Percentiles rank a stretch among this genome's conserved stretches.
These are phyloP conservation scores for Araneus ventricosus DNA, from an alignment of 1,140 invertebrate genomes.

Conservation along the genomic window DNA sequence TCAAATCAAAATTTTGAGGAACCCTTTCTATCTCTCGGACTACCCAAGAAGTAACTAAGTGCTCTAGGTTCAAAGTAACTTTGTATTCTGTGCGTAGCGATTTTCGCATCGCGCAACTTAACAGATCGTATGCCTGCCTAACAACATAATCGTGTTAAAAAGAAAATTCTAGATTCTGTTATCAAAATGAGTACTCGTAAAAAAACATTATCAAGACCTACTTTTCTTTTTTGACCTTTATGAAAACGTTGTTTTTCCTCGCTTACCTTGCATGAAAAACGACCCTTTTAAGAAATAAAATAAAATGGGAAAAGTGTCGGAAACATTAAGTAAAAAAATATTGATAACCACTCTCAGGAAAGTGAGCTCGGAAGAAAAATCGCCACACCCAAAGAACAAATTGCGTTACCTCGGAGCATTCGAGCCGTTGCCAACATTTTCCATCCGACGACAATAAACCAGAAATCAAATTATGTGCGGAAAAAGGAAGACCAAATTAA, in stretches of 20 bases:
- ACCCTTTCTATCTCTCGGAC: no score
- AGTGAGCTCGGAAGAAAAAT: background rate
- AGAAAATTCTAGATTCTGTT: no score
- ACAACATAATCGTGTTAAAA: no score
- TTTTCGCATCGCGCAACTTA: no score
- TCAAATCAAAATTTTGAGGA: no score
- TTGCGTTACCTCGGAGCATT: background rate
- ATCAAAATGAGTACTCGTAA: no score
- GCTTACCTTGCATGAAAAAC: background rate
- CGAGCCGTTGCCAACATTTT: background rate
- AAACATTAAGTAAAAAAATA: background rate
- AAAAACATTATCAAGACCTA: background rate
- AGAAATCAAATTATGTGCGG: background rate
- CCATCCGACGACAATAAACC: background rate
- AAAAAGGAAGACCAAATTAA: slow-evolving; percentile 1
- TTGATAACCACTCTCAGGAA: background rate
- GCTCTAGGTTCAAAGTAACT: no score
- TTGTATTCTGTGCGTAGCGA: no score
- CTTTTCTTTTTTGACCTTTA: background rate
- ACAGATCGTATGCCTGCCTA: no score
- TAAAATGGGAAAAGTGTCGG: background rate
- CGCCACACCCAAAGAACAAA: background rate
- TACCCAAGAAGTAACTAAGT: no score
- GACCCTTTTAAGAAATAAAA: background rate
- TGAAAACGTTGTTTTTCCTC: background rate